Conservation (phyloP, 2,113 vertebrate species). For the Myotis yumanensis region DNA sequence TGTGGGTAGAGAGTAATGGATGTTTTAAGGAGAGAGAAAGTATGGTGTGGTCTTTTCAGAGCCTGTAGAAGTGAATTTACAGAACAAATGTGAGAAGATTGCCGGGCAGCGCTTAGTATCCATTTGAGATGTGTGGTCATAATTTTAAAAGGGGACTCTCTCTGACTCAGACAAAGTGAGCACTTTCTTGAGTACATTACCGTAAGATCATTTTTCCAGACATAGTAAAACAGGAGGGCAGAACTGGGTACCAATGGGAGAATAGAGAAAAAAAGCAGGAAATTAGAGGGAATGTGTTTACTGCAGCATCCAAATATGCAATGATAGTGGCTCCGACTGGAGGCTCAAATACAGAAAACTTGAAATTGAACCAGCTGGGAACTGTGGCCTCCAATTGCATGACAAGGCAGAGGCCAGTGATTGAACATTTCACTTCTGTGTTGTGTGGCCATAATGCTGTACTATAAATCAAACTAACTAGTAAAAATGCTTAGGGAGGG, state of each 20-base stretch:
- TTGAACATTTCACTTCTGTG: neutral
- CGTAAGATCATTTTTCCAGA: neutral
- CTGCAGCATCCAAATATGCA: neutral
- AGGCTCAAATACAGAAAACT: neutral
- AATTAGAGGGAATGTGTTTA: neutral
- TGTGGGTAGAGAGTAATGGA: neutral
- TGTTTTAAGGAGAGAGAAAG: neutral
- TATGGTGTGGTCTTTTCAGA: neutral
- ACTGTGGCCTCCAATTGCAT: neutral
- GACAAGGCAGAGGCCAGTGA: neutral
- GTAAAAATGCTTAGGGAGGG: neutral
- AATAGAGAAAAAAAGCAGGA: neutral
- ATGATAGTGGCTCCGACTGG: neutral
- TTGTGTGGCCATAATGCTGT: neutral
- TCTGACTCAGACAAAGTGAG: neutral
- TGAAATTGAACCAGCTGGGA: neutral
- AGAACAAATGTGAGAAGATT: neutral
- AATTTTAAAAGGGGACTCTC: neutral
- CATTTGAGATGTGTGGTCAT: slow-evolving; percentile 3
- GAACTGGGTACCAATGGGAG: neutral
- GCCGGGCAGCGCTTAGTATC: neutral
- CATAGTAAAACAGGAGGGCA: neutral
- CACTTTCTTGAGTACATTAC: neutral
- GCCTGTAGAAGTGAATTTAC: neutral
- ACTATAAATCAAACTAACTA: neutral